Evolutionary conservation across 2,113 vertebrate genomes (phyloP), one percentile per base, ranked within the genome.

Genomic region (Tinamus guttatus): DNA sequence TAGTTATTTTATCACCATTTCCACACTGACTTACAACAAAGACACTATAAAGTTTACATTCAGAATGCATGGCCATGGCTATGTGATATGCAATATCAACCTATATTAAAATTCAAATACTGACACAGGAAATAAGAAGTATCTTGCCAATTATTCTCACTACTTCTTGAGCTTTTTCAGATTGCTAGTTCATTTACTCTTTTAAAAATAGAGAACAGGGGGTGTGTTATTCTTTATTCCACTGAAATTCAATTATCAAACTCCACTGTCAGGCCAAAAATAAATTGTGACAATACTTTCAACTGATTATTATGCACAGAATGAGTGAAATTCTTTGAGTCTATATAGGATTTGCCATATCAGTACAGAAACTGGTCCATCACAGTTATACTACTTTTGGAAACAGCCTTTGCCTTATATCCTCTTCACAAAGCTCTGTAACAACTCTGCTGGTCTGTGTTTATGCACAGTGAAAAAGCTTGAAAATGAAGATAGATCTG

Each of bases 21-120:
- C 98, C 99, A 99, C 99, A 98, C 98, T 98, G 98, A 98, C 98
- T 98, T 99, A 99, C 98, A 96, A 95, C 90, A 99, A 99, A 99
- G 98, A 98, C 98, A 98, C 98, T 98, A 98, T 91, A 98, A 98
- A 98, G 98, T 97, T 97, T 98, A 45, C 12, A 13, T 43, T 69
- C 22, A 52, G 24, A 38, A 25, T 18, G n/a, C 34, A 19, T 25
- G 17, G 45, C 16, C 51, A 71, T 17, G 34, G n/a, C 27, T n/a
- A 36, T 36, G 49, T 70, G 47, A 17, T 36, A 71, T 36, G 17
- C 32, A 62, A 18, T 34, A 24, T 25, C 12, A 73, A 17, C 16
- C 67, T 36, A 51, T 40, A 80, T 62, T 2, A 69, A 36, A 91
- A 82, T 65, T 43, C 3, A 38, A 27, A 43, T 17, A 7, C 27